Evolutionary conservation across 1,140 invertebrate genomes (phyloP), one percentile per base, ranked within the genome.

Genomic region (Drosophila funebris): DNA sequence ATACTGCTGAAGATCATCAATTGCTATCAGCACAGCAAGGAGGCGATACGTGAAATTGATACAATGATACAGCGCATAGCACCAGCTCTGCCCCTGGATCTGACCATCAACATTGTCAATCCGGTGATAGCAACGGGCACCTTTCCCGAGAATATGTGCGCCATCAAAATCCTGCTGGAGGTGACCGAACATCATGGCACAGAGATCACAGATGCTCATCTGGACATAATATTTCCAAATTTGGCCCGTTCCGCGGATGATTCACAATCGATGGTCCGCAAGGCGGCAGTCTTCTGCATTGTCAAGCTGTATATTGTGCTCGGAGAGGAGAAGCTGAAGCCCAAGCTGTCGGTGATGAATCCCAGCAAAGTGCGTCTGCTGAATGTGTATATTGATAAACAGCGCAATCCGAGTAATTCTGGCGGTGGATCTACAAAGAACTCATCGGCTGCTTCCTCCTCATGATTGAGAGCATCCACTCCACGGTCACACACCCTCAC

Each of bases 231-330:
- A 50, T 97, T 98, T 95, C 96, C 96, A n/a, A 95, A 96, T 27
- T 94, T 99, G 14, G 94, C 97, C 9, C 95, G 96, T 93, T 90
- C 98, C 94, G 96, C 97, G 4, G 98, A 98, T 89, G 97, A 98
- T 90, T 92, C 94, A 14, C 96, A 98, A 91, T 98, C 96, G 67
- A 95, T 96, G 58, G 97, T 99, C 20, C 94, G 98, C 11, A 99
- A 99, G 91, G 97, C 97, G 66, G 96, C 97, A 6, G 97, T 99
- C 1, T 98, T 99, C 92, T 98, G 97, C 90, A 97, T 99, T 95
- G 98, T 99, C 2, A 96, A 97, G 27, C 94, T 98, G 60, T 96
- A 98, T 74, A 94, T 95, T 74, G 94, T 95, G 11, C 95, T 98
- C 3, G 98, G 97, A 1, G 96, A 98, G 79, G 95, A 96, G 14